Evolutionary conservation across 92 coral and sea anemone genomes (phyloP), one percentile per base, ranked within the genome.

Genomic region (Siderastrea radians): DNA sequence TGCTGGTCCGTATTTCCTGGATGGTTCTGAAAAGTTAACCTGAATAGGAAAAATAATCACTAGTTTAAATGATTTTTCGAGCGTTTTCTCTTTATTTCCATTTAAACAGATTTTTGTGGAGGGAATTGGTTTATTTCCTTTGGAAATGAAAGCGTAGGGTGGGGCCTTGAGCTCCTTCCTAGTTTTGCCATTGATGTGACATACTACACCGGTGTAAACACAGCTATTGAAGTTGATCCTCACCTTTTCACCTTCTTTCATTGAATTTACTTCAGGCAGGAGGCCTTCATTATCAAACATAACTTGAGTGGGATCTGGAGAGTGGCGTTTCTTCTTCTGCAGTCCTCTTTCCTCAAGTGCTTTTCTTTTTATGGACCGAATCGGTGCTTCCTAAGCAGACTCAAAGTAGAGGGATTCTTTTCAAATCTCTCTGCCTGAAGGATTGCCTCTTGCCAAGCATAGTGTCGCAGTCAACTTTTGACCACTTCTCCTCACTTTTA

Each of bases 391-490:
- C 6, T 71, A 19, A 15, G 26, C 14, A 10, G 75, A 71, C 55
- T 71, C 57, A 5, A 71, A 71, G 19, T 13, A 48, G 19, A 71
- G 75, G 46, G 55, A 71, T 71, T 71, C 15, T 48, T 52, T 47
- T 71, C 46, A n/a, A n/a, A n/a, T n/a, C n/a, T n/a, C n/a, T n/a
- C n/a, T n/a, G n/a, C n/a, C n/a, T n/a, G n/a, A n/a, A n/a, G n/a
- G n/a, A n/a, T n/a, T n/a, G n/a, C n/a, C n/a, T n/a, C n/a, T n/a
- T n/a, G n/a, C n/a, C n/a, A n/a, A n/a, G n/a, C n/a, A n/a, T n/a
- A n/a, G n/a, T n/a, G n/a, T n/a, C n/a, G n/a, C n/a, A n/a, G n/a
- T 71, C 75, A 71, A 71, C 57, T 16, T 71, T 71, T 9, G 75
- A 71, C 75, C 57, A 48, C 75, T 48, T 51, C 13, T 48, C 75